A percentile compares a stretch with the other conserved stretches of the same genome.
phyloP scores from a whole-genome alignment of 2,888 invertebrate genomes.

The Serrognathus titanus region DNA sequence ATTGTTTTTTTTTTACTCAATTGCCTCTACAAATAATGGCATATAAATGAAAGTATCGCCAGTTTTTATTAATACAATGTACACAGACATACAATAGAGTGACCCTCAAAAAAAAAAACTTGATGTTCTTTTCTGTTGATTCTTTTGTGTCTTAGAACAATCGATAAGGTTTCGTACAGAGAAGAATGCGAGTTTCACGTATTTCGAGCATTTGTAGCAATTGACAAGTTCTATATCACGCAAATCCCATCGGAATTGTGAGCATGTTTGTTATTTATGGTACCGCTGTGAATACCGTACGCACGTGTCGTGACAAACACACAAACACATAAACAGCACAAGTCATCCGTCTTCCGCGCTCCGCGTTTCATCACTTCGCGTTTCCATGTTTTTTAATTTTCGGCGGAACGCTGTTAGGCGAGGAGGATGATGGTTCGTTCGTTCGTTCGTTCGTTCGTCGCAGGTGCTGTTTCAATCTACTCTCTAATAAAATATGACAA shows the following conservation, averaged over 20 bases:
- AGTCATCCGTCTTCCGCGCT: slow-evolving; percentile 6
- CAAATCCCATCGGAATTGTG: slow-evolving; percentile 41
- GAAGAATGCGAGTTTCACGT: slow-evolving; percentile 12
- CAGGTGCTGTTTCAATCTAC: slow-evolving; percentile 20
- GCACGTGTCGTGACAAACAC: slow-evolving; percentile 25
- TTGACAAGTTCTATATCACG: slow-evolving; percentile 47
- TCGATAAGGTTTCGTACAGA: slow-evolving; percentile 12
- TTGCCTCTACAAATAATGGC: too few relatives aligned
- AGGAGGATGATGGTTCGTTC: slow-evolving; percentile 9
- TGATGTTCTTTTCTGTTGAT: slow-evolving; percentile 1
- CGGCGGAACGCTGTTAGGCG: background rate
- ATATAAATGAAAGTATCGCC: too few relatives aligned
- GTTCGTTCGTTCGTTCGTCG: slow-evolving; percentile 16
- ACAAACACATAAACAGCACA: slow-evolving; percentile 9
- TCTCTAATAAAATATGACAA: slow-evolving; percentile 25
- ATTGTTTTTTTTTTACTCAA: too few relatives aligned
- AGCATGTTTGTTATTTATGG: slow-evolving; percentile 41
- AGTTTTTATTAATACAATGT: too few relatives aligned
- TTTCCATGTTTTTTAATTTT: slow-evolving; percentile 7
- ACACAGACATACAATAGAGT: background rate
- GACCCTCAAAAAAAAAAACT: background rate
- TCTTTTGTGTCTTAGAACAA: slow-evolving; percentile 6
- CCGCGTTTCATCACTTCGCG: slow-evolving; percentile 8
- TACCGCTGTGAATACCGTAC: slow-evolving; percentile 38
- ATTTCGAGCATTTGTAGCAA: slow-evolving; percentile 36